Evolutionary conservation across 2,888 invertebrate genomes (phyloP), one percentile per base, ranked within the genome.

Genomic region (Glaucopsyche alexis): DNA sequence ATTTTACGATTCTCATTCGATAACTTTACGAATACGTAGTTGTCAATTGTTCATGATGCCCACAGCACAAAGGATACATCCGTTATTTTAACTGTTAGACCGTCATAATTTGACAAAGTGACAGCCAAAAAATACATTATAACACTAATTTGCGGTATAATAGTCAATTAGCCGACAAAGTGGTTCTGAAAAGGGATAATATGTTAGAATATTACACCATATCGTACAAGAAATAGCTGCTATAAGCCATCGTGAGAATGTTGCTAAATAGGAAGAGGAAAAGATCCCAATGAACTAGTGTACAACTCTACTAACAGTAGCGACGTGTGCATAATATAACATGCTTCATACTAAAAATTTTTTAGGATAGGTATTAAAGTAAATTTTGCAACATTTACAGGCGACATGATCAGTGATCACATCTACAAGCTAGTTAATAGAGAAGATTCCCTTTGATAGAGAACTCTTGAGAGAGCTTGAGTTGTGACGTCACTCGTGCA

Each of bases 1-100:
- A 29, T n/a, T n/a, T n/a, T 4, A 29, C 4, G 4, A 29, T 29
- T 29, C 29, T 29, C 19, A 11, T 11, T 55, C 55, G 19, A 55
- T 55, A 16, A 19, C 5, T 19, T 29, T 29, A 29, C 29, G 29
- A 29, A 29, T 29, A 29, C 29, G 29, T 29, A 3, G 29, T 29
- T 29, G 29, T 29, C 29, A 29, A 29, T 29, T 29, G 29, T 29
- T 29, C 29, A 4, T 29, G 29, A 29, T 29, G 4, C n/a, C n/a
- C n/a, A n/a, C n/a, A 29, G 29, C 11, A 11, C 11, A 9, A 7
- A 16, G 52, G 19, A 16, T 11, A 29, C 29, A 29, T 19, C 42
- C 42, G 11, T 55, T 55, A 55, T 55, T 19, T 19, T 16, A 55
- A 19, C 55, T 55, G 55, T 55, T 55, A 55, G 55, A 55, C 55